Base-by-base conservation (phyloP, 1,140 invertebrate genomes). In the Neomicropteryx cornuta region DNA sequence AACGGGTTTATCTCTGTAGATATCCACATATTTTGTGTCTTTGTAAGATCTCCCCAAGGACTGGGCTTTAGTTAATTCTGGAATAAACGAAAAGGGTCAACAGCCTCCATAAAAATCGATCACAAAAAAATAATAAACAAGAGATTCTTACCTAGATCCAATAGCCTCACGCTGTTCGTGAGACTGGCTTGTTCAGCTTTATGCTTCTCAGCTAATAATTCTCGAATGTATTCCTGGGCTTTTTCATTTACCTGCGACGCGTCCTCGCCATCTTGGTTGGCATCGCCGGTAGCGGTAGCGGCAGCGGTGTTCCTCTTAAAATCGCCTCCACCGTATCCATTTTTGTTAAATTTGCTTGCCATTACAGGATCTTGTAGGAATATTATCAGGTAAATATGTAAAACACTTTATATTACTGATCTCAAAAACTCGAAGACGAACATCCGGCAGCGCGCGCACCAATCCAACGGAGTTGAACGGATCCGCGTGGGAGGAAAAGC, bases 1-100 rank as follows among this genome's bases (percentile, higher is more conserved):
- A 44, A 89, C 77, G 3, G 83, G 81, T 59, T 87, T 90, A 48
- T 90, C 87, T 44, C 83, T 75, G 56, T 85, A 87, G 21, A 91
- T 84, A 62, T 90, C 87, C 6, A 87, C 73, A 60, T 86, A 86
- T 52, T 80, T 77, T 21, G 65, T 66, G 42, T 83, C 81, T 20
- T 70, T 66, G 1, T 64, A 52, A 3, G 76, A 74, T 35, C 72
- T 71, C 13, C 72, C 73, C 28, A 65, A 66, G 4, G 68, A 65
- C 49, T 79, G 70, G 18, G 76, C 75, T 47, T 75, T 74, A 36
- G 73, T 68, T 33, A 79, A 71, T 53, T 79, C 77, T 80, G 63
- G 17, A 68, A 69, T 39, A 44, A 44, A 38, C 31, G 22, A 24
- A 49, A 52, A 44, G 37, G 39, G 16, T 30, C 39, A 8, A 38